These are phyloP conservation scores for Actenoides hombroni DNA, from an alignment of 2,113 vertebrate genomes.

Conservation along the genomic window DNA sequence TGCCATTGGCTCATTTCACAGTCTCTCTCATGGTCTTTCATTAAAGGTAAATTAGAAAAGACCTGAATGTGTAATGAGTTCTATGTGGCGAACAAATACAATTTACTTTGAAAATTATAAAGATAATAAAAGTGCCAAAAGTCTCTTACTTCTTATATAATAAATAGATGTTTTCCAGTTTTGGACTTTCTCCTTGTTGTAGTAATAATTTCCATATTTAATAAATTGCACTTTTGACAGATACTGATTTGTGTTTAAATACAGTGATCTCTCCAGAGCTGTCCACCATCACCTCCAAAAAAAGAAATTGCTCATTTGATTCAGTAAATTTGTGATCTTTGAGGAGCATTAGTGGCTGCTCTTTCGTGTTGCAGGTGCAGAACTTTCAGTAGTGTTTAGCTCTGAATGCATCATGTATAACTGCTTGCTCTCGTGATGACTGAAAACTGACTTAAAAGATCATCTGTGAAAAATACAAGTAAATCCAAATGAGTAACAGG, in stretches of 20 bases:
- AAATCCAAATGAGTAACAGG: neutral
- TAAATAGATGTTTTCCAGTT: neutral
- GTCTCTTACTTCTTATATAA: neutral
- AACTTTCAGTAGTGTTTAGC: neutral
- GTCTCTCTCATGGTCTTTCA: neutral
- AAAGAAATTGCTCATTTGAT: neutral
- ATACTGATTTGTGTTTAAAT: neutral
- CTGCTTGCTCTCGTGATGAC: neutral
- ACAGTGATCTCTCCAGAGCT: neutral
- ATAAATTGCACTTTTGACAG: neutral
- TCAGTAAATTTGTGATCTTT: neutral
- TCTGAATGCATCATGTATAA: neutral
- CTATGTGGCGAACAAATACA: neutral
- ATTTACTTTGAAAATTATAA: neutral
- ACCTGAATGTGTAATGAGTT: neutral
- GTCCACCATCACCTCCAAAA: neutral
- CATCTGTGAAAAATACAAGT: neutral
- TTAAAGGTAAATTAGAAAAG: neutral
- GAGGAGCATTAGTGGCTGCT: neutral
- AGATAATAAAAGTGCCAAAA: neutral
- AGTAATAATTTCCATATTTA: neutral
- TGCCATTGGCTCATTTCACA: neutral
- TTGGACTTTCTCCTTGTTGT: neutral
- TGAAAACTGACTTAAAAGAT: neutral
- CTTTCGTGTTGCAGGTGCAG: fast-evolving